Percentiles rank a stretch among this genome's conserved stretches.
phyloP scores from a whole-genome alignment of 2,113 vertebrate genomes.

The Equus przewalskii region DNA sequence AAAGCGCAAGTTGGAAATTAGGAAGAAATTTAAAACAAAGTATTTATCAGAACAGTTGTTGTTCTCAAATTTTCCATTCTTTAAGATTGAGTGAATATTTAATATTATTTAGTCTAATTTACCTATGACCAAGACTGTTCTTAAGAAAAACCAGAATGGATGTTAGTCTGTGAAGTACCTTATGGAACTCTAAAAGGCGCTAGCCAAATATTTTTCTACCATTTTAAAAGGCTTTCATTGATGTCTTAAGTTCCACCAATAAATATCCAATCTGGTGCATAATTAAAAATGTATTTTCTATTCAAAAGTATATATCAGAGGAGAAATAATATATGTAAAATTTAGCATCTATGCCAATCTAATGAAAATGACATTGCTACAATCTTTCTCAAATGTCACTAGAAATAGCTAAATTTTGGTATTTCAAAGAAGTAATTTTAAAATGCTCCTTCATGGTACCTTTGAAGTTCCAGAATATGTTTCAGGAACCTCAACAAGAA shows the following conservation, averaged over 20 bases:
- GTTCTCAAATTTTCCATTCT: neutral
- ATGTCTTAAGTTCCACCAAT: neutral
- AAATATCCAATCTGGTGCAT: neutral
- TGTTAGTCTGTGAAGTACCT: neutral
- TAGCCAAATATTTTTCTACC: neutral
- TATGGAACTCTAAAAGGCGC: neutral
- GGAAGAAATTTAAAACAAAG: neutral
- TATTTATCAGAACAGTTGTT: neutral
- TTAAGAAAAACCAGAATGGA: neutral
- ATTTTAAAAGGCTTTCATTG: constrained; percentile 4
- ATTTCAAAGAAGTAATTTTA: neutral
- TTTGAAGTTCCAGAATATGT: neutral
- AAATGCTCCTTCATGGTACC: neutral
- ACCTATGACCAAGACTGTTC: neutral
- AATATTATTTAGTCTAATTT: neutral
- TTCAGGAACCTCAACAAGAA: neutral
- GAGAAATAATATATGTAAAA: neutral
- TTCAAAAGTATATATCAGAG: neutral
- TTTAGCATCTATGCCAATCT: neutral
- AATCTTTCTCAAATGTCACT: neutral
- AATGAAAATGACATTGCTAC: neutral
- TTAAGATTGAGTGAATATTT: neutral
- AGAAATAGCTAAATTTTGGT: neutral
- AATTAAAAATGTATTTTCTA: neutral
- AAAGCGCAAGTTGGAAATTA: neutral